Evolutionary conservation across 1,140 invertebrate genomes (phyloP).

Genomic region (Heliconius nattereri): DNA sequence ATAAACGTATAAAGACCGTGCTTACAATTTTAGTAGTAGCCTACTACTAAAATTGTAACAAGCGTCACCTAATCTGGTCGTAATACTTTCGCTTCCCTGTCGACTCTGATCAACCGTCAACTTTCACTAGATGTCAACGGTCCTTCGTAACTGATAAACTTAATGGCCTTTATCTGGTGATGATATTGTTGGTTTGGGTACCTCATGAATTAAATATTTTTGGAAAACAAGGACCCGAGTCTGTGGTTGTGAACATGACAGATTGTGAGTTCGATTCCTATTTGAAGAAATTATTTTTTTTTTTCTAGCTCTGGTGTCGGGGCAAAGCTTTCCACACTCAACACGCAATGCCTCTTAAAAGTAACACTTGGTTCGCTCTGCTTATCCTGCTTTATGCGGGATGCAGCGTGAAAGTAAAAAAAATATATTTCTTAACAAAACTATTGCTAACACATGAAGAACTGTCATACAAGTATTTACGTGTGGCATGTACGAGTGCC

Average conservation of each 20-base stretch:
- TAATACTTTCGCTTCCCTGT: constrained; percentile 37
- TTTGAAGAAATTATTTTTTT: background rate
- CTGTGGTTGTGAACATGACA: too few relatives aligned
- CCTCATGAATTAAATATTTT: background rate
- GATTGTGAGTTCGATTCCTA: too few relatives aligned
- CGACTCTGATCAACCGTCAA: constrained; percentile 30
- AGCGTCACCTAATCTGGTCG: constrained; percentile 10
- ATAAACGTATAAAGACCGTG: background rate
- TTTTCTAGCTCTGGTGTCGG: too few relatives aligned
- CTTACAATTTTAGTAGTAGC: constrained; percentile 4
- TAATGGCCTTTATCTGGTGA: background rate
- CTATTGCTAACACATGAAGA: background rate
- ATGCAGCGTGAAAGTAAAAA: background rate
- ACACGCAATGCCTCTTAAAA: too few relatives aligned
- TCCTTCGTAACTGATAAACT: constrained; percentile 10
- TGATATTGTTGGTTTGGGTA: background rate
- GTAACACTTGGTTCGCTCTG: too few relatives aligned
- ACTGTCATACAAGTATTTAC: background rate
- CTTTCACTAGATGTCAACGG: constrained; percentile 35
- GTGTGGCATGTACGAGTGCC: background rate
- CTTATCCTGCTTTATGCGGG: too few relatives aligned
- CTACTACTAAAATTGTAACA: too few relatives aligned
- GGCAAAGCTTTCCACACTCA: too few relatives aligned
- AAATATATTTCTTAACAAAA: background rate
- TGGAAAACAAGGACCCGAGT: background rate